Conservation (phyloP, 1,140 invertebrate genomes). For the Solenopsis fugax region DNA sequence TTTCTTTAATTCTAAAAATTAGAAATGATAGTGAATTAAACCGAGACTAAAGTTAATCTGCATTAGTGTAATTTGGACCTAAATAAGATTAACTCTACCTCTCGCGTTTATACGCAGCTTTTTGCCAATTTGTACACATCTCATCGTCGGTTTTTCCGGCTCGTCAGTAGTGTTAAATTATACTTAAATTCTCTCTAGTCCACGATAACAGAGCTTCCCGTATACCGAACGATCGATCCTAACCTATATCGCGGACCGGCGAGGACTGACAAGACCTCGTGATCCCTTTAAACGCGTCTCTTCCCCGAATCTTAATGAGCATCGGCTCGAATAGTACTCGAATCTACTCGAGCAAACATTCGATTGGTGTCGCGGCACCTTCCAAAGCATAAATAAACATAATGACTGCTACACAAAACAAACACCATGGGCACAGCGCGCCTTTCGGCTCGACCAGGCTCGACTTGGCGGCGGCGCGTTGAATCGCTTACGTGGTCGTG, state of each 20-base stretch:
- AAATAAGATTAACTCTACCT: neutral
- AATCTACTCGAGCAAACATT: neutral
- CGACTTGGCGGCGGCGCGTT: too few relatives aligned
- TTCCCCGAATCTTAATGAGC: slow-evolving; percentile 14
- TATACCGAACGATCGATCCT: slow-evolving; percentile 11
- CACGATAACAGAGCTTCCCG: neutral
- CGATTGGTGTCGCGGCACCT: neutral
- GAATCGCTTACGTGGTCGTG: too few relatives aligned
- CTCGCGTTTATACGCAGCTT: neutral
- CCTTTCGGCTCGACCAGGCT: too few relatives aligned
- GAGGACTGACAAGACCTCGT: too few relatives aligned
- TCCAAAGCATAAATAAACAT: neutral
- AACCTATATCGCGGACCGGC: neutral
- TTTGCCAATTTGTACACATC: slow-evolving; percentile 20
- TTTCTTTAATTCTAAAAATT: too few relatives aligned
- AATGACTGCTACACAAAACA: neutral
- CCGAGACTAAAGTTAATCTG: too few relatives aligned
- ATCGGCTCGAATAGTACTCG: slow-evolving; percentile 2
- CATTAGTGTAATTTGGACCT: too few relatives aligned
- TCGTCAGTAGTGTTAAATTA: neutral
- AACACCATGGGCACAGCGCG: neutral
- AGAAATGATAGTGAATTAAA: too few relatives aligned
- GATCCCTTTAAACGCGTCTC: neutral
- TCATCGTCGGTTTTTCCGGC: neutral
- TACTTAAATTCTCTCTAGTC: neutral